Conservation (phyloP, 2,888 invertebrate species). For the Meganola albula region DNA sequence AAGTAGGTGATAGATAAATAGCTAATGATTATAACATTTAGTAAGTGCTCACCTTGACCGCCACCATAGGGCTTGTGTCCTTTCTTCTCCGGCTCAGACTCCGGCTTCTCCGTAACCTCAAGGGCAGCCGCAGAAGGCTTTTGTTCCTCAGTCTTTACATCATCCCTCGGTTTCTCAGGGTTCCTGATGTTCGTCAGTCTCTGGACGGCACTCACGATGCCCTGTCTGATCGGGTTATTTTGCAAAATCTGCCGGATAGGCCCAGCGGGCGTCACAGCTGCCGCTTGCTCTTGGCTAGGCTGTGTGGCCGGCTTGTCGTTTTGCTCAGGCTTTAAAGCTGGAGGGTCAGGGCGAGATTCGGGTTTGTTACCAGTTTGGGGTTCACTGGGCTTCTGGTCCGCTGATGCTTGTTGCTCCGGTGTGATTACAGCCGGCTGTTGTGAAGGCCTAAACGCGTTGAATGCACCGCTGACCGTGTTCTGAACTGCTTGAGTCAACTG, state of each 20-base stretch:
- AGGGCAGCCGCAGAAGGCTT: constrained; percentile 3
- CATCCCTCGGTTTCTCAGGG: constrained; percentile 23
- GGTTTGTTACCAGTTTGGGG: not conserved
- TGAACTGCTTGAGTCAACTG: not conserved
- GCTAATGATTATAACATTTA: no score
- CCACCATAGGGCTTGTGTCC: constrained; percentile 12
- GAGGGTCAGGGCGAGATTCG: constrained; percentile 3
- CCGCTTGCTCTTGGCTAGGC: constrained; percentile 10
- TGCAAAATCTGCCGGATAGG: constrained; percentile 44
- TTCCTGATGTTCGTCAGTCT: constrained; percentile 28
- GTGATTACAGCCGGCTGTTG: not conserved
- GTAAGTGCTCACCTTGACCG: constrained; percentile 17
- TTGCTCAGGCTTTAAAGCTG: not conserved
- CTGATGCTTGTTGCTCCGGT: not conserved
- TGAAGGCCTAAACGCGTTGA: no score
- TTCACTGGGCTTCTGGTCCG: no score
- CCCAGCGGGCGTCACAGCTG: constrained; percentile 14
- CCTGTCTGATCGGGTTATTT: constrained; percentile 37
- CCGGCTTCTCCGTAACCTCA: constrained; percentile 12
- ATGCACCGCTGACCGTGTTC: not conserved
- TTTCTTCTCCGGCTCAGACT: constrained; percentile 8
- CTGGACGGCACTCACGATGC: constrained; percentile 31
- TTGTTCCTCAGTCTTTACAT: constrained; percentile 2
- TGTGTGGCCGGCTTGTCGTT: constrained; percentile 2
- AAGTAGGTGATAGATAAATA: no score